Percentiles rank a stretch among this genome's conserved stretches.
Conservation (phyloP, 2,113 vertebrate species). For the Amphilophus citrinellus region DNA sequence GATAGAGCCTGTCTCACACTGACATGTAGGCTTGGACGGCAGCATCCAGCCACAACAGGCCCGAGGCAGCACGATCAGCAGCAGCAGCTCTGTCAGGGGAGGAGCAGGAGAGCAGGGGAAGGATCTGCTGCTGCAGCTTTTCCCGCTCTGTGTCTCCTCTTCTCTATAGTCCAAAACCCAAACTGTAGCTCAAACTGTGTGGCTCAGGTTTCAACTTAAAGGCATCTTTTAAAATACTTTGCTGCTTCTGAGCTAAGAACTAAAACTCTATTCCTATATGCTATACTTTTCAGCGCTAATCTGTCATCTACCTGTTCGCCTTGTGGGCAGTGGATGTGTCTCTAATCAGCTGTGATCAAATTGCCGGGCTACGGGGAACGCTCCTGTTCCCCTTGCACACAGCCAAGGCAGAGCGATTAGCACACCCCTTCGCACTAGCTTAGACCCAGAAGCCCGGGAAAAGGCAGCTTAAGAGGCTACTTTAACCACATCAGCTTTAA, state of each 20-base stretch:
- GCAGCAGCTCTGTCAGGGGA: slow-evolving; percentile 58
- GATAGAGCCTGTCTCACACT: slow-evolving; percentile 75
- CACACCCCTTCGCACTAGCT: slow-evolving; percentile 75
- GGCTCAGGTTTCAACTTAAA: slow-evolving; percentile 3
- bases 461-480: slow-evolving; percentile 74
- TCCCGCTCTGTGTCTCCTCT: slow-evolving; percentile 28
- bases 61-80: slow-evolving; percentile 68
- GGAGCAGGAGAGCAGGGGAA: slow-evolving; percentile 33
- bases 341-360: slow-evolving; percentile 73
- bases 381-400: slow-evolving; percentile 12
- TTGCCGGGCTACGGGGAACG: slow-evolving; percentile 54
- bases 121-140: slow-evolving; percentile 50
- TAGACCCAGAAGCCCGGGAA: slow-evolving; percentile 75
- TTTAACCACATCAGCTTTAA: slow-evolving; percentile 77
- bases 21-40: slow-evolving; percentile 77
- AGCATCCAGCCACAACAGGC: slow-evolving; percentile 79
- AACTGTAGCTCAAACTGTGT: not conserved
- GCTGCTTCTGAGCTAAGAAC: slow-evolving; percentile 26
- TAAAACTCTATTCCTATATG: slow-evolving; percentile 26
- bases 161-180: not conserved
- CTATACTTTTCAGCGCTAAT: slow-evolving; percentile 35
- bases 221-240: slow-evolving; percentile 21
- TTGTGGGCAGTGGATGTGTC: slow-evolving; percentile 33
- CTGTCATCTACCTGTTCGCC: slow-evolving; percentile 52
- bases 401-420: slow-evolving; percentile 72